Evolutionary conservation across 2,797 vertebrate species (phyloP).

Genomic region (Microcaecilia unicolor): DNA sequence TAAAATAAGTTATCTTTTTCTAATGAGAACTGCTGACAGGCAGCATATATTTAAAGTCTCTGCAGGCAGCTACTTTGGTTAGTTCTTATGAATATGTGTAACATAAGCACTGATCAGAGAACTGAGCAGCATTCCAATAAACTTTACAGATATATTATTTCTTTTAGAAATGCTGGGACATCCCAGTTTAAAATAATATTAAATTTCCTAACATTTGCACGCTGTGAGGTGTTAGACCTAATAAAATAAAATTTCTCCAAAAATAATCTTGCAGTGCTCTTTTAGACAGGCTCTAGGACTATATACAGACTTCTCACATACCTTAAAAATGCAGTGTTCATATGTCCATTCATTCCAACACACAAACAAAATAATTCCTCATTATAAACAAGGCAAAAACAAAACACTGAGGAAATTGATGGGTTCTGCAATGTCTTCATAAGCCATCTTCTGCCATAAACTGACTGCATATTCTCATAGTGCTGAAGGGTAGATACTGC

Average conservation of each 20-base stretch:
- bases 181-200: slow-evolving; percentile 86
- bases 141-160: slow-evolving; percentile 89
- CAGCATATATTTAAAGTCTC: slow-evolving; percentile 83
- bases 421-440: slow-evolving; percentile 30
- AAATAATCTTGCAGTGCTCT: slow-evolving; percentile 97
- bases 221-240: slow-evolving; percentile 91
- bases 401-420: slow-evolving; percentile 41
- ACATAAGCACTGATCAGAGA: slow-evolving; percentile 81
- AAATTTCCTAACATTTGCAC: slow-evolving; percentile 97
- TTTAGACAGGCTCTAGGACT: slow-evolving; percentile 85
- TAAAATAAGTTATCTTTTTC: slow-evolving; percentile 98
- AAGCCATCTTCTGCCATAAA: slow-evolving; percentile 17
- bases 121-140: slow-evolving; percentile 80
- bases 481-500: background rate
- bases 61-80: slow-evolving; percentile 98
- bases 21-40: slow-evolving; percentile 79
- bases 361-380: slow-evolving; percentile 37
- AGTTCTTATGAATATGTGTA: slow-evolving; percentile 79
- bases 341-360: slow-evolving; percentile 44
- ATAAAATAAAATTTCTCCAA: slow-evolving; percentile 98
- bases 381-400: slow-evolving; percentile 25
- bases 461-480: slow-evolving; percentile 30
- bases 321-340: slow-evolving; percentile 51
- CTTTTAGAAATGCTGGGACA: slow-evolving; percentile 78
- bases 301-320: slow-evolving; percentile 55